Percentiles rank a stretch among this genome's conserved stretches.
These are phyloP conservation scores for Phaedon cochleariae DNA, from an alignment of 2,888 invertebrate species.

Conservation along the genomic window DNA sequence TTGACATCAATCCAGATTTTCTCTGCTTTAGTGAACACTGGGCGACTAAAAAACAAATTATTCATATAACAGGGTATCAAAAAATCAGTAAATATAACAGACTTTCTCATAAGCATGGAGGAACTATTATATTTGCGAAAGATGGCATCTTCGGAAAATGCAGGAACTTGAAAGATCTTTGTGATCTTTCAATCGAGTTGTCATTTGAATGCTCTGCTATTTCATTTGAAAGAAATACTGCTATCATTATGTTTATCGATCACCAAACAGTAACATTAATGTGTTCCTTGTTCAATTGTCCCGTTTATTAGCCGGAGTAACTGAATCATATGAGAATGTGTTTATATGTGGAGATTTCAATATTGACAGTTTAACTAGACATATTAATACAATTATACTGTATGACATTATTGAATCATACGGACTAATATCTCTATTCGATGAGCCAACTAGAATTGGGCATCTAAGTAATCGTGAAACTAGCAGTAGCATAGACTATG, in stretches of 20 bases:
- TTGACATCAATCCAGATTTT: not conserved
- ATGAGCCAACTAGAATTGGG: constrained; percentile 9
- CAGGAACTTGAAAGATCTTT: not conserved
- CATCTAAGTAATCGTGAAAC: not conserved
- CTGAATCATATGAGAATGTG: constrained; percentile 3
- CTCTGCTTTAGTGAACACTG: constrained; percentile 6
- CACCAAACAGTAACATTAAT: constrained; percentile 10
- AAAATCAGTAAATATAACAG: constrained; percentile 4
- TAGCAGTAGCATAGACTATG: constrained; percentile 11
- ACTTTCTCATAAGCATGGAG: constrained; percentile 2
- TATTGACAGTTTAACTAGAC: constrained; percentile 3
- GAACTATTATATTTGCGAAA: not conserved
- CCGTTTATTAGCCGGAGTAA: not conserved
- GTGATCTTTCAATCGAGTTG: not conserved
- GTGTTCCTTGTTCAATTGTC: constrained; percentile 6
- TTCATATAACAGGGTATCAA: constrained; percentile 5
- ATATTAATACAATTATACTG: constrained; percentile 10
- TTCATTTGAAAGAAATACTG: constrained; percentile 5
- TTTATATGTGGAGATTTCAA: not conserved
- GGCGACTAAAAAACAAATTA: constrained; percentile 6
- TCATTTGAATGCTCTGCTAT: constrained; percentile 7
- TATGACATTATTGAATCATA: constrained; percentile 12
- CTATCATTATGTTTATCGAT: constrained; percentile 4
- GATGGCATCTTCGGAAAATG: not conserved
- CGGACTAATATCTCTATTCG: constrained; percentile 5